Evolutionary conservation across 2,113 vertebrate species (phyloP), one percentile per base, ranked within the genome.

Genomic region (Phalacrocorax brasilianus): DNA sequence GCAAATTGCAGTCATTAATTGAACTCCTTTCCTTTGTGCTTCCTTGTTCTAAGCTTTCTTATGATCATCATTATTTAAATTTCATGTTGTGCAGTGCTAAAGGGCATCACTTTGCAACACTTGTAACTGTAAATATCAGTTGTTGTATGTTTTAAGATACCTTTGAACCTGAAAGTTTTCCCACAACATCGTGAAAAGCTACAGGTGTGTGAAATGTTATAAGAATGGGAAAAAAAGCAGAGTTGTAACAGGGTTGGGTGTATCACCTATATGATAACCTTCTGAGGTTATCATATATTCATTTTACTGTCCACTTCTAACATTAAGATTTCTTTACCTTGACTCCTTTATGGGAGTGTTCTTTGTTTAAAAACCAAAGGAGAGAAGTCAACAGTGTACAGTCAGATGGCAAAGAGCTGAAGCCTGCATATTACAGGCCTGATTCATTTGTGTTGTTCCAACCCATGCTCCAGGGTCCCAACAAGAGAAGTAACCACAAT

Each of bases 371-470:
- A 93, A 89, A 77, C 6, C 52, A 65, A 74, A 77, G 42, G 44
- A 71, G 38, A 90, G 56, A 74, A 1, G 4, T 78, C 55, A 88
- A 12, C 35, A 68, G 8, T 47, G 28, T 80, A 61, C 63, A 75
- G 83, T 87, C 79, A 89, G 72, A 59, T 49, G 56, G 27, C 58
- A 78, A 95, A 94, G 52, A 94, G 58, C 76, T 89, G 80, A 93
- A 94, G 68, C 66, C 49, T 95, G 76, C 92, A 85, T 89, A 82
- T 92, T 95, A 87, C 38, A 78, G 20, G 14, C 44, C 83, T 95
- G 86, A 95, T 76, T 95, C 80, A 97, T 93, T 78, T 62, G 47
- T 87, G 40, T 15, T 85, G 73, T 92, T 97, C 53, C 96, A 96
- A 62, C 86, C 83, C 88, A 66, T 68, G 83, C 94, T 94, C n/a